These are phyloP conservation scores for Coendou prehensilis DNA, from an alignment of 2,797 vertebrate species.

Conservation along the genomic window DNA sequence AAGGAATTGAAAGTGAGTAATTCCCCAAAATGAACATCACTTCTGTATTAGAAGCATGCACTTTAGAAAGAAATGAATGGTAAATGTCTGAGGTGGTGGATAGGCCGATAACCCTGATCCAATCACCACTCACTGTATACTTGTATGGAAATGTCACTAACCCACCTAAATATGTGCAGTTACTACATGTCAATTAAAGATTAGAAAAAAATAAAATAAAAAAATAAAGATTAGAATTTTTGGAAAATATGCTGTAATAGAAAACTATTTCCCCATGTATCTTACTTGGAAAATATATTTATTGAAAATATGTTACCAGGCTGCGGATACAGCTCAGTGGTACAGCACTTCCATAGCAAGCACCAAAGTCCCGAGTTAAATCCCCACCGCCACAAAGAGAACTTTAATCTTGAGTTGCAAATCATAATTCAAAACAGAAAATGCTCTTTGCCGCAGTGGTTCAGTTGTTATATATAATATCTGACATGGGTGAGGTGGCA, in stretches of 20 bases:
- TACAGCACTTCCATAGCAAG: neutral
- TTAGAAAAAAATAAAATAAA: neutral
- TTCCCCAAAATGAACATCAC: neutral
- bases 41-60: neutral
- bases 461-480: constrained; percentile 54
- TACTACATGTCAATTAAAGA: neutral
- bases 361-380: neutral
- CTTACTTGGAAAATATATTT: constrained; percentile 19
- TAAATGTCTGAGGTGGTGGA: neutral
- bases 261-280: constrained; percentile 8
- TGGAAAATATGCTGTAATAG: neutral
- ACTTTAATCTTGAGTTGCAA: neutral
- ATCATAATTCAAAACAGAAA: neutral
- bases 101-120: neutral
- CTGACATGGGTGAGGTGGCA: neutral
- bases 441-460: neutral
- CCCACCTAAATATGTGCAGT: neutral
- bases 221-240: neutral
- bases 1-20: neutral
- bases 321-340: neutral
- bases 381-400: neutral
- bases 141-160: neutral
- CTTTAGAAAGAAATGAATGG: neutral
- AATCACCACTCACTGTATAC: neutral
- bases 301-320: neutral